These are phyloP conservation scores for Drosophila sechellia DNA, from an alignment of 1,140 invertebrate genomes.

Conservation along the genomic window DNA sequence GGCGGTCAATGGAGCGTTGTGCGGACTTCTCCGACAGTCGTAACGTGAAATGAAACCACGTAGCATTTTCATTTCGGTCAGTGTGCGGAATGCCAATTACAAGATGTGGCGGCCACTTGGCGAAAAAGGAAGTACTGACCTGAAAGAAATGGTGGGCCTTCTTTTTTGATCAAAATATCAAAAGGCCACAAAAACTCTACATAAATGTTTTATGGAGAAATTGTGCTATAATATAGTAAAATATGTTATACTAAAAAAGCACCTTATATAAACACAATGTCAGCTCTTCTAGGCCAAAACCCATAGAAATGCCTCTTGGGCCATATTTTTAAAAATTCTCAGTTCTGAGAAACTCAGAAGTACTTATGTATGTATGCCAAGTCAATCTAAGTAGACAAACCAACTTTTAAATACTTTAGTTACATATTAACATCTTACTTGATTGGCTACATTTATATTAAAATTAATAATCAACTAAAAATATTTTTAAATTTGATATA, in stretches of 20 bases:
- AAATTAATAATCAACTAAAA: too few relatives aligned
- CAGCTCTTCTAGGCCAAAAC: slow-evolving; percentile 29
- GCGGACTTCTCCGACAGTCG: slow-evolving; percentile 67
- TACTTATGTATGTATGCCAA: slow-evolving; percentile 8
- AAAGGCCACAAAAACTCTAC: background rate
- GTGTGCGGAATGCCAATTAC: slow-evolving; percentile 82
- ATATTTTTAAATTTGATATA: background rate
- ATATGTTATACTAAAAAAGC: too few relatives aligned
- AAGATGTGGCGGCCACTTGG: slow-evolving; percentile 56
- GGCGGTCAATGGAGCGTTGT: slow-evolving; percentile 74
- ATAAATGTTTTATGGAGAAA: too few relatives aligned
- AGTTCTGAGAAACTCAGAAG: slow-evolving; percentile 1
- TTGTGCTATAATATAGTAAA: too few relatives aligned
- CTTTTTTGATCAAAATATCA: too few relatives aligned
- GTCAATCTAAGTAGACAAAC: background rate
- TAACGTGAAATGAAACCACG: slow-evolving; percentile 80
- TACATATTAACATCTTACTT: too few relatives aligned
- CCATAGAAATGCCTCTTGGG: slow-evolving; percentile 77
- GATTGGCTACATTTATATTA: background rate
- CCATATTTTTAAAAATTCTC: slow-evolving; percentile 77
- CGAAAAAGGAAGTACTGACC: background rate
- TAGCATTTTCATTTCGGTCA: slow-evolving; percentile 83
- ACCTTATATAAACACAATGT: slow-evolving; percentile 5
- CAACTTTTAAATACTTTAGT: too few relatives aligned
- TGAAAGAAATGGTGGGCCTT: background rate